Conservation (phyloP, 2,797 vertebrate species). For the Coregonus suidteri region DNA sequence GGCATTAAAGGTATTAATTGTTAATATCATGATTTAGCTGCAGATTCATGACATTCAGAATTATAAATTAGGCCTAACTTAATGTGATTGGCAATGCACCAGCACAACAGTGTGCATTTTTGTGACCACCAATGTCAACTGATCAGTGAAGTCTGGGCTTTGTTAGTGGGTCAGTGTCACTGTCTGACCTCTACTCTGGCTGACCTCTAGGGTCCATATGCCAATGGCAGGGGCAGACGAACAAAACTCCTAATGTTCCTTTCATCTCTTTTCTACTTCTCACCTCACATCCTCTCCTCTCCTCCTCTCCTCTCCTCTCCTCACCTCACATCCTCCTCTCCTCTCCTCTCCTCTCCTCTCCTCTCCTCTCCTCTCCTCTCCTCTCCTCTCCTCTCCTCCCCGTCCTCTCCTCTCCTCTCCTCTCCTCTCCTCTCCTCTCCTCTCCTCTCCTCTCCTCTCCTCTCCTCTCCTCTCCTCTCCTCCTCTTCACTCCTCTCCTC, state of each 20-base stretch:
- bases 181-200: too few relatives aligned
- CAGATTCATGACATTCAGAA: too few relatives aligned
- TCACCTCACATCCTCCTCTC: too few relatives aligned
- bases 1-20: neutral
- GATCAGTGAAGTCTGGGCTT: too few relatives aligned
- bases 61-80: too few relatives aligned
- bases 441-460: slow-evolving; percentile 46
- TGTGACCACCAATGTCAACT: too few relatives aligned
- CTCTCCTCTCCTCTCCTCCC: slow-evolving; percentile 12
- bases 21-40: too few relatives aligned
- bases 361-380: slow-evolving; percentile 31
- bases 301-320: slow-evolving; percentile 46
- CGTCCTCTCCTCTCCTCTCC: slow-evolving; percentile 46
- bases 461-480: neutral
- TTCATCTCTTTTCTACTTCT: neutral
- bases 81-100: too few relatives aligned
- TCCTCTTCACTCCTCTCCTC: slow-evolving; percentile 37
- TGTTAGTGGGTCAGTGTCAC: slow-evolving; percentile 9
- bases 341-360: slow-evolving; percentile 48
- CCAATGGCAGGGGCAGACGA: too few relatives aligned
- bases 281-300: neutral
- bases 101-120: too few relatives aligned
- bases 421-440: slow-evolving; percentile 35
- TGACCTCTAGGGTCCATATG: slow-evolving; percentile 21
- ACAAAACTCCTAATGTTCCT: too few relatives aligned